Conservation (phyloP, 2,113 vertebrate species). For the Coreoperca whiteheadi region DNA sequence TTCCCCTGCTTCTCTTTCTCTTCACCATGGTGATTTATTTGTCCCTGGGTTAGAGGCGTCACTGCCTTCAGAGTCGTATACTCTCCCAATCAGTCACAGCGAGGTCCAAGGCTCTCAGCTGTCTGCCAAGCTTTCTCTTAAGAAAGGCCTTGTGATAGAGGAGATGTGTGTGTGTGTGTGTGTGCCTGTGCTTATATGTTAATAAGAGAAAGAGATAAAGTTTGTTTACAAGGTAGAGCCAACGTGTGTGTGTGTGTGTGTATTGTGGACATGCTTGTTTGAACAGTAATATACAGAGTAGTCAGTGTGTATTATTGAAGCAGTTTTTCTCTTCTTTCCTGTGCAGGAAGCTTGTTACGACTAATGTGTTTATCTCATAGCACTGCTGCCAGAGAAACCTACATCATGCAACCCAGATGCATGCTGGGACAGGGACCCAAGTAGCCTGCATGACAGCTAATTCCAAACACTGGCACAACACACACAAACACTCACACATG, state of each 20-base stretch:
- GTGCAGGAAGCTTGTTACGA: conserved; percentile 29
- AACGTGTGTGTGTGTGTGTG: neutral
- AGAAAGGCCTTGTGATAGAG: conserved; percentile 35
- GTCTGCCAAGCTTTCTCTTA: conserved; percentile 57
- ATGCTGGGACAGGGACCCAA: conserved; percentile 51
- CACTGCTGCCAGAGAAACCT: conserved; percentile 30
- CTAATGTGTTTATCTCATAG: conserved; percentile 57
- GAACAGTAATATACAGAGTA: neutral
- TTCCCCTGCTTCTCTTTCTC: conserved; percentile 53
- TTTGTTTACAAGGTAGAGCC: conserved; percentile 17
- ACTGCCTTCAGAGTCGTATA: conserved; percentile 60
- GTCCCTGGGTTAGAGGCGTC: conserved; percentile 57
- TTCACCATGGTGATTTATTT: conserved; percentile 67
- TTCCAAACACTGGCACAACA: conserved; percentile 14
- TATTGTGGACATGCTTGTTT: conserved; percentile 12
- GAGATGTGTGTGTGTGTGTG: conserved; percentile 22
- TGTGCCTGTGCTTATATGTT: conserved; percentile 19
- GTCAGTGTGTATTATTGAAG: conserved; percentile 11
- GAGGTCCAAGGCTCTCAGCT: conserved; percentile 54
- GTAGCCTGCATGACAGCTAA: conserved; percentile 32
- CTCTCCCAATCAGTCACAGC: conserved; percentile 65
- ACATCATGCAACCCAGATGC: conserved; percentile 46
- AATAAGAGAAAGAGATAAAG: conserved; percentile 9
- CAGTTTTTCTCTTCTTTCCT: conserved; percentile 25
- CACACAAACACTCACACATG: conserved; percentile 6